These are phyloP conservation scores for Acromyrmex echinatior DNA, from an alignment of 1,140 invertebrate species.

Conservation along the genomic window DNA sequence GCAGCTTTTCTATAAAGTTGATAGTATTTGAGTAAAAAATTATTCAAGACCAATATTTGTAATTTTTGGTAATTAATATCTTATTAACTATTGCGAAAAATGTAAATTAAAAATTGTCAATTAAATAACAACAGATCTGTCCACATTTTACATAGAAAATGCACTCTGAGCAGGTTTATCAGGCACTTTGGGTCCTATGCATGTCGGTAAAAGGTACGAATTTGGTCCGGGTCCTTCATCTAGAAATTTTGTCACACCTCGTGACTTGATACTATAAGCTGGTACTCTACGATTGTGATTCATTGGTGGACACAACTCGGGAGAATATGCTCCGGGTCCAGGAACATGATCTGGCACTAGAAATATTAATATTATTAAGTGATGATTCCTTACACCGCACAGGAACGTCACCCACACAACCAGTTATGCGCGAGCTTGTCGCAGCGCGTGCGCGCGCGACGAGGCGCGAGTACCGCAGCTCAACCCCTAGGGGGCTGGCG, in stretches of 20 bases:
- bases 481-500: too few species aligned
- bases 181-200: conserved; percentile 82
- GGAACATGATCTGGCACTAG: conserved; percentile 73
- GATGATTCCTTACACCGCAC: too few species aligned
- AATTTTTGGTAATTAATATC: too few species aligned
- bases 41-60: too few species aligned
- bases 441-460: too few species aligned
- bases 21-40: too few species aligned
- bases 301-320: conserved; percentile 79
- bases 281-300: conserved; percentile 80
- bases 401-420: too few species aligned
- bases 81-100: too few species aligned
- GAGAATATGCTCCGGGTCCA: conserved; percentile 83
- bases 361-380: conserved; percentile 15
- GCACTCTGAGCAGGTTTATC: conserved; percentile 81
- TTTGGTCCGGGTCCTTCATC: conserved; percentile 81
- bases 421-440: too few species aligned
- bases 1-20: too few species aligned
- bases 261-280: conserved; percentile 76
- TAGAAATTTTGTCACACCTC: conserved; percentile 54
- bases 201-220: conserved; percentile 79
- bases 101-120: neutral
- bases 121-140: conserved; percentile 11
- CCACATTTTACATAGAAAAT: conserved; percentile 79
- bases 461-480: too few species aligned